phyloP scores from a whole-genome alignment of 2,113 vertebrate species.

The Neofelis nebulosa region DNA sequence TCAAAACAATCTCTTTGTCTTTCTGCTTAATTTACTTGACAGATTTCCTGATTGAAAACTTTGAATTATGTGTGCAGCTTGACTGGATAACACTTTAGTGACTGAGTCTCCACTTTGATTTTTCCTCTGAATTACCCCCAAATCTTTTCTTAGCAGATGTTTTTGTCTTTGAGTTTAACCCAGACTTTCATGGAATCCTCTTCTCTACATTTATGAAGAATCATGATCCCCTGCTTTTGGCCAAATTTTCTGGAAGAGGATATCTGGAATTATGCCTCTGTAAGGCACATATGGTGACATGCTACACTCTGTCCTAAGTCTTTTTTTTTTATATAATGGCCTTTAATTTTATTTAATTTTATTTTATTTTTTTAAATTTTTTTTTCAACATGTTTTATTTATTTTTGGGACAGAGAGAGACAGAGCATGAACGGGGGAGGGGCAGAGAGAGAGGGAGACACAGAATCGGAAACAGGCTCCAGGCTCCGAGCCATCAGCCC shows the following conservation, averaged over 20 bases:
- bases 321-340: background rate
- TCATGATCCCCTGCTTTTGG: background rate
- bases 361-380: background rate
- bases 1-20: background rate
- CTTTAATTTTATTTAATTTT: background rate
- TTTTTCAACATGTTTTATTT: too few species aligned
- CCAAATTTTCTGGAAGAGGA: background rate
- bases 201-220: background rate
- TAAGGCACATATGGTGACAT: background rate
- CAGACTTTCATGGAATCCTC: background rate
- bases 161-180: background rate
- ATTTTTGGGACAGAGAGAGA: too few species aligned
- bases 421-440: too few species aligned
- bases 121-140: background rate
- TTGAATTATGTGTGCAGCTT: background rate
- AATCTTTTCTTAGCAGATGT: background rate
- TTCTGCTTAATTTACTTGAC: background rate
- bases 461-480: too few species aligned
- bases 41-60: background rate
- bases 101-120: background rate
- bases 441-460: too few species aligned
- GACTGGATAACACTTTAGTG: background rate
- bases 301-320: background rate
- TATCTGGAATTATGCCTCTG: background rate
- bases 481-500: too few species aligned